Evolutionary conservation across 1,140 invertebrate genomes (phyloP), one percentile per base, ranked within the genome.

Genomic region (Bombus pascuorum): DNA sequence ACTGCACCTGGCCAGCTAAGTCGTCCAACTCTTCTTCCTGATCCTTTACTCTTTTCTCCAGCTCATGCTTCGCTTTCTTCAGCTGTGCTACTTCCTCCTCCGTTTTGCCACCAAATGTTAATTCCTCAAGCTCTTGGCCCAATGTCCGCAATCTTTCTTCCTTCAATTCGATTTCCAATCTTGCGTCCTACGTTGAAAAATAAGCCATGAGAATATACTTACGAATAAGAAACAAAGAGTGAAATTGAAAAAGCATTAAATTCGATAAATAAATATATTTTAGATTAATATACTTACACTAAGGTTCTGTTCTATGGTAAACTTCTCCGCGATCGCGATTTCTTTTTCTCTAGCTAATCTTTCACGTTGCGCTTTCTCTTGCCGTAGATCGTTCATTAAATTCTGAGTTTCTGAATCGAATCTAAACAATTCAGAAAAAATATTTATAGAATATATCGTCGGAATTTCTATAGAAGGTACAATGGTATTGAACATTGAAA

Each of bases 11-110:
- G 53, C 98, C 98, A 0, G 98, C 98, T 87, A 99, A 96, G 92
- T 99, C 98, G 93, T 99, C 98, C 42, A 99, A 95, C 93, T 99
- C 98, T 94, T 99, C 98, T 91, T 99, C 98, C 95, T 99, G 98
- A 92, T 99, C 98, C 91, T 98, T 97, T 8, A 97, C 94, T 85
- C 98, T 97, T 57, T 97, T 96, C 92, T 99, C 98, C n/a, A 98
- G 95, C 75, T 99, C 98, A 91, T 98, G 97, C 92, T 98, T 98
- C 0, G 96, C 96, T 91, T 98, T 97, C 83, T 98, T 97, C 85
- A 99, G 94, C 42, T 97, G 95, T 1, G 97, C 97, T 28, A 98
- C 96, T 95, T 99, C 98, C 92, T 98, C 98, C 86, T 98, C 98
- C 1, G 97, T 98, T 92, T 97, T 97, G 9, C 97, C 97, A 22